Base-by-base conservation (phyloP, 2,888 invertebrate genomes). In the Oligia strigilis region DNA sequence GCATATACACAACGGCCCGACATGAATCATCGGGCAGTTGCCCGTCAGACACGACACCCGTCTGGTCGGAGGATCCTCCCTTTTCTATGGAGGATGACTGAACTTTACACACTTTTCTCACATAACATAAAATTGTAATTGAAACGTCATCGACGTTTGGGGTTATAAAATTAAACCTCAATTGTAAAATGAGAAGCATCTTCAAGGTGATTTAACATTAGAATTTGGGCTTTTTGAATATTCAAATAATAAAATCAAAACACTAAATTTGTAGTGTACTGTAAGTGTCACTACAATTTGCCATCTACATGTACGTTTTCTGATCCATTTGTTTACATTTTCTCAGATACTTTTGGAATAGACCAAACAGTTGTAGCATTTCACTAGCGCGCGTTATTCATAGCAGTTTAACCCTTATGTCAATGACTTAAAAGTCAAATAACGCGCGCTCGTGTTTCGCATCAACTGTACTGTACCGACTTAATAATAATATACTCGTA, bases 401-500 rank as follows among this genome's bases (percentile, higher is more conserved):
- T 55, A 49, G 23, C 14, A 78, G n/a, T 75, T 55, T 36, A 66
- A 14, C 19, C 43, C 23, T 13, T 67, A 80, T 46, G 29, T 36
- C 66, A 43, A 62, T 52, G 40, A 55, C 46, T 64, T 64, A 19
- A 71, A 52, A 58, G 9, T 49, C 46, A 17, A 29, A 77, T 19
- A 23, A 64, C 29, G 29, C 23, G 23, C 40, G 67, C 62, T 81
- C 23, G 55, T 69, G 62, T 29, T 64, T 70, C 49, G 36, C 13
- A 49, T 14, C 58, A 23, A 36, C 17, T 58, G 9, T 36, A 80
- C 29, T 80, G 49, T 64, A 36, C 40, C 43, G 6, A 52, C 23
- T 6, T 79, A 55, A 66, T 40, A n/a, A 36, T 49, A 49, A 55
- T 76, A 75, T 72, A 70, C 23, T 62, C 11, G 13, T 82, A 75